Conservation (phyloP, 1,140 invertebrate genomes). For the Coenobita brevimanus region DNA sequence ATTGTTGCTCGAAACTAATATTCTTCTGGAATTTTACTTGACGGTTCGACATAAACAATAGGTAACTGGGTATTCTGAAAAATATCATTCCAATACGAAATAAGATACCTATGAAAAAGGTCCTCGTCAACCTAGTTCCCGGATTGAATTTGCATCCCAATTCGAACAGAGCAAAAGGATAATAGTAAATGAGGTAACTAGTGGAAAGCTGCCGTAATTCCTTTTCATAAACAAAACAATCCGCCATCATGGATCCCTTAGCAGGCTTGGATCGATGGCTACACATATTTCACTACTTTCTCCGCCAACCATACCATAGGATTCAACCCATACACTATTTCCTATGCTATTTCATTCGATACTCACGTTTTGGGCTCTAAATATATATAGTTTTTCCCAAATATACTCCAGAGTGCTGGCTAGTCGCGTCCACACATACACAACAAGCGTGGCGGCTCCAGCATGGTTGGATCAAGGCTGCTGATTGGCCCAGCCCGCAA, state of each 20-base stretch:
- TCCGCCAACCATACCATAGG: neutral
- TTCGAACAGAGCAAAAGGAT: too few relatives aligned
- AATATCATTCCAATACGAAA: too few relatives aligned
- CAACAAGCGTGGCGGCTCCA: slow-evolving; percentile 52
- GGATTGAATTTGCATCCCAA: neutral
- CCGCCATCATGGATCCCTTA: slow-evolving; percentile 31
- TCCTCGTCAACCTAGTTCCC: neutral
- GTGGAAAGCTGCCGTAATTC: neutral
- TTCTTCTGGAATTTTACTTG: too few relatives aligned
- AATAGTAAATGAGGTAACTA: neutral
- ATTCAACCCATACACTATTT: too few relatives aligned
- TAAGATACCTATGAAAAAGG: too few relatives aligned
- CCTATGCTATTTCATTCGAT: neutral
- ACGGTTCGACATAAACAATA: too few relatives aligned
- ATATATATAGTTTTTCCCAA: slow-evolving; percentile 56
- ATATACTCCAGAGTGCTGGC: slow-evolving; percentile 56
- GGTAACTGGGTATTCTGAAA: too few relatives aligned
- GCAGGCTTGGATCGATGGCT: slow-evolving; percentile 23
- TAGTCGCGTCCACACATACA: slow-evolving; percentile 20
- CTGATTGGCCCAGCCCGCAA: slow-evolving; percentile 10
- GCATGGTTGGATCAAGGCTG: neutral
- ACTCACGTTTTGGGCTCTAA: slow-evolving; percentile 54
- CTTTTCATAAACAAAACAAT: slow-evolving; percentile 42
- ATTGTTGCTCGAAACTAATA: too few relatives aligned
- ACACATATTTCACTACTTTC: neutral